Evolutionary conservation across 2,888 invertebrate species (phyloP), one percentile per base, ranked within the genome.

Genomic region (Creontiades dilutus): DNA sequence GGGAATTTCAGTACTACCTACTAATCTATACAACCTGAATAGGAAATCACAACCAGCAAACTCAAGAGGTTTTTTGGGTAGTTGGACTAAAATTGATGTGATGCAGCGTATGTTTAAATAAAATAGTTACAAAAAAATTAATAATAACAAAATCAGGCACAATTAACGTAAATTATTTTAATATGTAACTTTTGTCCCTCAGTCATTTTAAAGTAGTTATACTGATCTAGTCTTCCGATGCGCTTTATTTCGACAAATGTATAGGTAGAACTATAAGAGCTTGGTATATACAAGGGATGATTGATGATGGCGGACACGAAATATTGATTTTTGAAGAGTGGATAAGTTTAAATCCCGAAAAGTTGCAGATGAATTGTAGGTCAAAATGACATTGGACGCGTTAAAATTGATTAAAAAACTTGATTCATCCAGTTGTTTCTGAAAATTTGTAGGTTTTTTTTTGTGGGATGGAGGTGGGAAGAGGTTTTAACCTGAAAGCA

Each of bases 21-120:
- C 78, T 78, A 78, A 78, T 16, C 46, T 78, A 78, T 23, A 82
- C 82, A 82, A 82, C 82, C 82, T 82, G 82, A 48, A 5, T 52
- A 52, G 47, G 82, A 52, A 82, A 82, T 82, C 82, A 82, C 82
- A 82, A 82, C 82, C 82, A 52, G 52, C 23, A 52, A 82, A 82
- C 48, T 16, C 19, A 19, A 52, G 13, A 81, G 13, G 12, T 47
- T 52, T 82, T 68, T 68, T 12, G 27, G 68, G 68, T 23, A 23
- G 68, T 57, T 57, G 27, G 68, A 68, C 68, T 68, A 68, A 68
- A 37, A 37, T 37, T 4, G 37, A 68, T 19, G 68, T 68, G 68
- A 68, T 68, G 68, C 68, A 68, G 9, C 23, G 68, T 68, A 14
- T 11, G 52, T 3, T 52, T 68, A 9, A 23, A 57, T 57, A 57